Evolutionary conservation across 2,113 vertebrate genomes (phyloP).

Genomic region (Stictonetta naevosa): DNA sequence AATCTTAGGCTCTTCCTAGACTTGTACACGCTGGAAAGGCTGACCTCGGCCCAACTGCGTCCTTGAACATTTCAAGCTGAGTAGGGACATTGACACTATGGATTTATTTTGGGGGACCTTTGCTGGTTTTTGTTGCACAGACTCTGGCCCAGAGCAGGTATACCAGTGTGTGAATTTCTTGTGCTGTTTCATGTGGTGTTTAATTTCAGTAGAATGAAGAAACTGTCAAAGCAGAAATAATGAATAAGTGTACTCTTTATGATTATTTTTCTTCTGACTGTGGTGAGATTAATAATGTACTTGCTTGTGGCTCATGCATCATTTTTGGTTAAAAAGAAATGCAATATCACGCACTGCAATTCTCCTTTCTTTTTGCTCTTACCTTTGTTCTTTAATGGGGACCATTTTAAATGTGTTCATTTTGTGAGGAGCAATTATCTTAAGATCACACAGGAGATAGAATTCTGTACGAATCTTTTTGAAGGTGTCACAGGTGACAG

Average conservation of each 20-base stretch:
- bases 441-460: conserved; percentile 18
- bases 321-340: conserved; percentile 18
- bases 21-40: not conserved
- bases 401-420: conserved; percentile 31
- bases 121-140: not conserved
- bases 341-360: not conserved
- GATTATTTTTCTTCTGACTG: not conserved
- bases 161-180: not conserved
- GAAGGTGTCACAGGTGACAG: not conserved
- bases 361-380: not conserved
- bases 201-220: not conserved
- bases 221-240: not conserved
- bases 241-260: not conserved
- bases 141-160: not conserved
- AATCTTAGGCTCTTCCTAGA: not conserved
- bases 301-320: not conserved
- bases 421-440: conserved; percentile 43
- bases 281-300: conserved; percentile 13
- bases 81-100: not conserved
- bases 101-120: not conserved
- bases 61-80: not conserved
- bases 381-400: not conserved
- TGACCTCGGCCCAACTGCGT: not conserved
- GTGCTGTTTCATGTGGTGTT: not conserved
- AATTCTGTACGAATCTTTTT: conserved; percentile 33